Evolutionary conservation across 2,797 vertebrate genomes (phyloP).

Genomic region (Nothura maculosa): DNA sequence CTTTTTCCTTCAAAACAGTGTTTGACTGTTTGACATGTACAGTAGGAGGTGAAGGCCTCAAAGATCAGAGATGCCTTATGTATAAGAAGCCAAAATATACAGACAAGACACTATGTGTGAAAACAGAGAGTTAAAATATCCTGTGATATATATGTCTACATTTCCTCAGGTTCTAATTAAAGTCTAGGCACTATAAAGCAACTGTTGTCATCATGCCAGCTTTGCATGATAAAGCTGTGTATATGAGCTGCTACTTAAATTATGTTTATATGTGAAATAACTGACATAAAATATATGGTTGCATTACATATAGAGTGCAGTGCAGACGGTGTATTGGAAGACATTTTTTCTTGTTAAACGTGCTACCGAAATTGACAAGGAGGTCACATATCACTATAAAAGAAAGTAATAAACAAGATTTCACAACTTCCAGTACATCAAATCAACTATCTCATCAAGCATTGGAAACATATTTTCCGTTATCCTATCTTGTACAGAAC

Average conservation of each 20-base stretch:
- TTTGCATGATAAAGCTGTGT: background rate
- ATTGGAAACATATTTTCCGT: background rate
- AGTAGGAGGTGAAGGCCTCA: background rate
- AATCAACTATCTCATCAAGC: background rate
- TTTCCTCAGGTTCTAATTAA: background rate
- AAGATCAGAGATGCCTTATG: background rate
- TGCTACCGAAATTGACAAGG: constrained; percentile 16
- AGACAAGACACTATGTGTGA: background rate
- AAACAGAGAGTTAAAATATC: background rate
- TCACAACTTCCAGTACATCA: constrained; percentile 6
- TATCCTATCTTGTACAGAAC: background rate
- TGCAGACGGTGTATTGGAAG: background rate
- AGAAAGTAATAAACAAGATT: background rate
- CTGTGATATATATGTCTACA: background rate
- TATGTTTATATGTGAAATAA: background rate
- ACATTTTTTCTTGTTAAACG: background rate
- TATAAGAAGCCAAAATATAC: background rate
- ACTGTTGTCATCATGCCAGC: background rate
- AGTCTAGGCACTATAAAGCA: background rate
- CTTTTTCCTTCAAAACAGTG: background rate
- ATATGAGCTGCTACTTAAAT: background rate
- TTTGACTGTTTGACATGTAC: background rate
- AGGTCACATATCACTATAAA: background rate
- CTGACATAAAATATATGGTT: background rate
- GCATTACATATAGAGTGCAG: background rate